phyloP scores from a whole-genome alignment of 2,113 vertebrate genomes.

The Romanogobio albipinnatus region DNA sequence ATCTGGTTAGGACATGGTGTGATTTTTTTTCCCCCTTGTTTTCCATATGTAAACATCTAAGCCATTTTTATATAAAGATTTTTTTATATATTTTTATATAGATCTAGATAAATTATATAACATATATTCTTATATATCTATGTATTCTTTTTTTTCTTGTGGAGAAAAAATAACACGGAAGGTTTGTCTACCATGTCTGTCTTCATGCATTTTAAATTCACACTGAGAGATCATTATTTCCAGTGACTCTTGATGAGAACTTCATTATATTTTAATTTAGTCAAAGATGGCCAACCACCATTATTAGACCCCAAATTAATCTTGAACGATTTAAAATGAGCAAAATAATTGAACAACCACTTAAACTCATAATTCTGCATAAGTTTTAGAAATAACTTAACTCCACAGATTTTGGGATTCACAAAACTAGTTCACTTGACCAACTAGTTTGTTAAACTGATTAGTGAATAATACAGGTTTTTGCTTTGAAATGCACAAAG shows the following conservation, averaged over 20 bases:
- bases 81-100: no score
- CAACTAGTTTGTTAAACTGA: background rate
- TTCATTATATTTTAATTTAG: background rate
- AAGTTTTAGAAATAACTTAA: background rate
- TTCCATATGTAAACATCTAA: no score
- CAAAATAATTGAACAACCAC: background rate
- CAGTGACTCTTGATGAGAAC: background rate
- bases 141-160: no score
- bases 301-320: background rate
- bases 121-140: no score
- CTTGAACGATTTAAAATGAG: background rate
- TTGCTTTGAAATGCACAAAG: background rate
- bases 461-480: background rate
- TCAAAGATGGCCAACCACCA: background rate
- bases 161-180: background rate
- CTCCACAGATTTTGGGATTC: background rate
- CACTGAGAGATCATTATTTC: background rate
- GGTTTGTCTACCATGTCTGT: background rate
- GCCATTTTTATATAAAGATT: no score
- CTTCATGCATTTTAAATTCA: conserved; percentile 12
- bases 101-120: no score
- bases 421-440: background rate
- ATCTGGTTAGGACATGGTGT: no score
- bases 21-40: background rate
- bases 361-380: background rate